Evolutionary conservation across 2,888 invertebrate species (phyloP).

Genomic region (Metallyticus violacea): DNA sequence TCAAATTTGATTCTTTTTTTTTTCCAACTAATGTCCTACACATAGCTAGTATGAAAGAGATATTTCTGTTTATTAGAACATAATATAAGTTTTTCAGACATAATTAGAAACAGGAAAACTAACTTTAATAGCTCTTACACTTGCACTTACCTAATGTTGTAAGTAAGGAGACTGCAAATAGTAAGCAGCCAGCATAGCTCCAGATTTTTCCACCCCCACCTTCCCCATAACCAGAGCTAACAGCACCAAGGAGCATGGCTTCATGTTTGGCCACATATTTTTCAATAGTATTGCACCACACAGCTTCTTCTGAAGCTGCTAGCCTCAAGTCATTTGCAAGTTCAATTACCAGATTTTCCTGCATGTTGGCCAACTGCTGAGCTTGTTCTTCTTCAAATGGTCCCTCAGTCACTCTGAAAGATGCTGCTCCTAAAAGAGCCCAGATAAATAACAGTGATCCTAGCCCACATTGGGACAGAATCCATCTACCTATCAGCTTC

Average conservation of each 20-base stretch:
- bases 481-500: conserved; percentile 44
- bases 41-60: too few species aligned
- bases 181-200: conserved; percentile 65
- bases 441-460: conserved; percentile 57
- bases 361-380: conserved; percentile 53
- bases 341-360: conserved; percentile 57
- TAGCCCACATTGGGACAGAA: conserved; percentile 59
- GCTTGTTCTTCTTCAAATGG: conserved; percentile 61
- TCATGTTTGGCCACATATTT: conserved; percentile 57
- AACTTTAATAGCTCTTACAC: too few species aligned
- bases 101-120: too few species aligned
- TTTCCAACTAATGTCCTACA: too few species aligned
- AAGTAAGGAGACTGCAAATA: conserved; percentile 66
- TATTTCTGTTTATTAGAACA: too few species aligned
- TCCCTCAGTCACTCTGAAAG: conserved; percentile 65
- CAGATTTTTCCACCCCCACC: conserved; percentile 57
- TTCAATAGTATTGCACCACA: conserved; percentile 61
- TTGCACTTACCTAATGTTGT: conserved; percentile 60
- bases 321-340: conserved; percentile 63
- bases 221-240: conserved; percentile 53
- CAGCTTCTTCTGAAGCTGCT: conserved; percentile 50
- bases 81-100: too few species aligned
- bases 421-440: conserved; percentile 61
- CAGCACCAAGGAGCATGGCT: conserved; percentile 55
- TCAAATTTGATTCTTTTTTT: too few species aligned